Percentiles rank a stretch among this genome's conserved stretches.
Conservation (phyloP, 1,140 invertebrate species). For the Sarcophaga bullata region DNA sequence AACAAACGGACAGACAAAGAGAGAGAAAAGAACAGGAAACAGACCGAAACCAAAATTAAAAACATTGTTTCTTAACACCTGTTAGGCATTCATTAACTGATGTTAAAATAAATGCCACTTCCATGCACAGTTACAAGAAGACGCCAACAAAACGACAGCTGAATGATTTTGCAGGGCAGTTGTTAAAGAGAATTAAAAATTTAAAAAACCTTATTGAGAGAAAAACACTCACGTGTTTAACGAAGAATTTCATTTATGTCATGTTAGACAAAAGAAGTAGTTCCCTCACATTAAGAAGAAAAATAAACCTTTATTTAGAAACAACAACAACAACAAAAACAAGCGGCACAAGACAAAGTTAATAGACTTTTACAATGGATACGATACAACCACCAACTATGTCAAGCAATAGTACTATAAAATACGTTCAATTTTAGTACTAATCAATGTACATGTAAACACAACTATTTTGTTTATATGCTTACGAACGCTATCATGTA, state of each 20-base stretch:
- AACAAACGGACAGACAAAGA: not conserved
- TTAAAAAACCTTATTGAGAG: no score
- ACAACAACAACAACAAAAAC: not conserved
- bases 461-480: no score
- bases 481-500: no score
- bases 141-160: conserved; percentile 31
- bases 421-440: no score
- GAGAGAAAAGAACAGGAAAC: not conserved
- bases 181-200: not conserved
- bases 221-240: no score
- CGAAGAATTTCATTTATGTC: no score
- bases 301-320: not conserved
- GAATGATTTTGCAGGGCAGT: not conserved
- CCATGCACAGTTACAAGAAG: not conserved
- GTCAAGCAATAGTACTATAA: no score
- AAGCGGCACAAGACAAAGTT: conserved; percentile 20
- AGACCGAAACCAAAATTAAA: not conserved
- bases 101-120: not conserved
- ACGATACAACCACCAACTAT: not conserved
- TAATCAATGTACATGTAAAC: no score
- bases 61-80: conserved; percentile 33
- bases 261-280: not conserved
- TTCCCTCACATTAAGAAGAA: not conserved
- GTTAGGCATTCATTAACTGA: conserved; percentile 40
- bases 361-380: not conserved